These are phyloP conservation scores for Drosophila nigricruria DNA, from an alignment of 2,888 invertebrate species.

Conservation along the genomic window DNA sequence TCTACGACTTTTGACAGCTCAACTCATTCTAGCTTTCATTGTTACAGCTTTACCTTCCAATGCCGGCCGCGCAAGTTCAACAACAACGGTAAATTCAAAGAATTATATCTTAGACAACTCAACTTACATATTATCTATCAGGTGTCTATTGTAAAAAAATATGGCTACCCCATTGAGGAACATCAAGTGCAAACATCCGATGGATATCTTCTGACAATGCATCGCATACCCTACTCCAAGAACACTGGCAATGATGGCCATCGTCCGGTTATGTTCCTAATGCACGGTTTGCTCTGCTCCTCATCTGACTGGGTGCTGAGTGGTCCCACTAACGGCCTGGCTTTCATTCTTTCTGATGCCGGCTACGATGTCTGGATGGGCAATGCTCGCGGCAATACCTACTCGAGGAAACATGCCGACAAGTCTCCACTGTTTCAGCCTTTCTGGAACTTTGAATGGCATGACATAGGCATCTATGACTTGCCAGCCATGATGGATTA, in stretches of 20 bases:
- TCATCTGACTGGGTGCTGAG: slow-evolving; percentile 79
- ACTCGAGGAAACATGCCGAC: slow-evolving; percentile 71
- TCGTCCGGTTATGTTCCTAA: slow-evolving; percentile 72
- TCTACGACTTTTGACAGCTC: slow-evolving; percentile 31
- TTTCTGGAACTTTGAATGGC: slow-evolving; percentile 81
- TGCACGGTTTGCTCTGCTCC: slow-evolving; percentile 80
- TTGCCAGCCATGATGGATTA: slow-evolving; percentile 79
- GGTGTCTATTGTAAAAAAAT: slow-evolving; percentile 40
- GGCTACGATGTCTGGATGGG: slow-evolving; percentile 83
- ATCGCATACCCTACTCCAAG: slow-evolving; percentile 78
- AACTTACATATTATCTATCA: slow-evolving; percentile 6
- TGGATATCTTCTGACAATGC: slow-evolving; percentile 79
- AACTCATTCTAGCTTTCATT: slow-evolving; percentile 37
- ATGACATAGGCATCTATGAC: slow-evolving; percentile 77
- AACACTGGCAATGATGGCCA: slow-evolving; percentile 35
- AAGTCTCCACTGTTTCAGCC: slow-evolving; percentile 57
- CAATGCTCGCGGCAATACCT: slow-evolving; percentile 80
- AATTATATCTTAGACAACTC: background rate
- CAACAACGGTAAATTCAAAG: slow-evolving; percentile 67
- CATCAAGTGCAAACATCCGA: slow-evolving; percentile 87
- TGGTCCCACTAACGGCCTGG: slow-evolving; percentile 70
- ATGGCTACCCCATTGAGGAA: slow-evolving; percentile 83
- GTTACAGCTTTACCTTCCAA: slow-evolving; percentile 52
- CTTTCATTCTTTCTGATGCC: slow-evolving; percentile 72
- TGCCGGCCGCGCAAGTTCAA: slow-evolving; percentile 53